Evolutionary conservation across 2,113 vertebrate genomes (phyloP).

Genomic region (Hemichromis elongatus): DNA sequence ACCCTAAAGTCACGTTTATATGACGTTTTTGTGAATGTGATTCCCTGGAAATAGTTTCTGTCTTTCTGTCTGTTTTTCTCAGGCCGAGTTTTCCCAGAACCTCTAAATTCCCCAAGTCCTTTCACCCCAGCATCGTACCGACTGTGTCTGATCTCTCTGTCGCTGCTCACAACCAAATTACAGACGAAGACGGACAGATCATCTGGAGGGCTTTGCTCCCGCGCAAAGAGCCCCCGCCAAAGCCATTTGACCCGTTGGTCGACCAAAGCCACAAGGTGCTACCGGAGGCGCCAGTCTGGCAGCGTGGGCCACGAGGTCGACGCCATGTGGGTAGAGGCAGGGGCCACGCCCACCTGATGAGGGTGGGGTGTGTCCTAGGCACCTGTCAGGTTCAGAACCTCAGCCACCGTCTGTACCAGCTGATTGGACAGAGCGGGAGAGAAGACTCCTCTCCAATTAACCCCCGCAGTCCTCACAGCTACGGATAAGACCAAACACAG

Average conservation of each 20-base stretch:
- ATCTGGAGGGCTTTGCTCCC: conserved; percentile 42
- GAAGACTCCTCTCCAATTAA: conserved; percentile 80
- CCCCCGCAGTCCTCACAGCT: conserved; percentile 86
- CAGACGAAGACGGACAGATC: conserved; percentile 22
- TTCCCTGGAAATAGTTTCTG: background rate
- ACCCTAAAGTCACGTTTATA: background rate
- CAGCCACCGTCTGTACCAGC: conserved; percentile 86
- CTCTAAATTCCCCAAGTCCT: conserved; percentile 9
- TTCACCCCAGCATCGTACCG: background rate
- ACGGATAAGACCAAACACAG: conserved; percentile 71
- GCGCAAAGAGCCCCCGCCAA: conserved; percentile 39
- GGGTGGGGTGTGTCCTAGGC: conserved; percentile 83
- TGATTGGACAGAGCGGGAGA: conserved; percentile 75
- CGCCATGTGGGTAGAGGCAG: conserved; percentile 49
- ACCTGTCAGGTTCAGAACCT: conserved; percentile 93
- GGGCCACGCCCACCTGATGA: conserved; percentile 67
- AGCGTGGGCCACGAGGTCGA: conserved; percentile 47
- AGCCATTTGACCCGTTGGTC: background rate
- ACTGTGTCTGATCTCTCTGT: background rate
- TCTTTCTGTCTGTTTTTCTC: background rate
- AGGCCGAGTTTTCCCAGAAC: conserved; percentile 37
- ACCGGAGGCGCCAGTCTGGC: background rate
- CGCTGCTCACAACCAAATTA: conserved; percentile 5
- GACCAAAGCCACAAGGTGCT: background rate
- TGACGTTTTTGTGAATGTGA: background rate